Evolutionary conservation across 1,140 invertebrate genomes (phyloP).

Genomic region (Eueides isabella): DNA sequence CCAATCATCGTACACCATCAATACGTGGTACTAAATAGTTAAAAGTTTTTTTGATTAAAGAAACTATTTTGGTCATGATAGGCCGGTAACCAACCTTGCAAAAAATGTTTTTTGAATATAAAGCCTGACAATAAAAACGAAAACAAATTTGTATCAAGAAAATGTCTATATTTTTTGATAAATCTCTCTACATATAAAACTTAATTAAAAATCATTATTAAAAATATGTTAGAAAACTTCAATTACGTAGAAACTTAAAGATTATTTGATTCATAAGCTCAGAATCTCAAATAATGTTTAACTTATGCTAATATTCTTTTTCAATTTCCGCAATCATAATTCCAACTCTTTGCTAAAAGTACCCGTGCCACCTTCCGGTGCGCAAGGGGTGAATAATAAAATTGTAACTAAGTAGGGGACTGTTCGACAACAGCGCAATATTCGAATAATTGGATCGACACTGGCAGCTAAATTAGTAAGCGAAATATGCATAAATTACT

Average conservation of each 20-base stretch:
- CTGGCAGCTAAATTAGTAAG: slow-evolving; percentile 61
- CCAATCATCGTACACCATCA: too few relatives aligned
- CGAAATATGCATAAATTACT: slow-evolving; percentile 70
- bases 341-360: slow-evolving; percentile 23
- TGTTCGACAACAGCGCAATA: slow-evolving; percentile 43
- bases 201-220: too few relatives aligned
- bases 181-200: too few relatives aligned
- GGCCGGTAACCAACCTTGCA: too few relatives aligned
- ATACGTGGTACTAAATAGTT: too few relatives aligned
- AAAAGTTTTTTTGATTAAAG: too few relatives aligned
- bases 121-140: too few relatives aligned
- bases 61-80: too few relatives aligned
- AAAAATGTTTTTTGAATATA: too few relatives aligned
- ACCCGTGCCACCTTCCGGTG: slow-evolving; percentile 14
- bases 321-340: slow-evolving; percentile 29
- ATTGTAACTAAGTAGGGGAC: slow-evolving; percentile 48
- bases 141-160: too few relatives aligned
- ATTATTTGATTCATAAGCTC: slow-evolving; percentile 1
- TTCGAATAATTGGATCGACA: slow-evolving; percentile 64
- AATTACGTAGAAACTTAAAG: neutral
- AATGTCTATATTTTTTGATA: too few relatives aligned
- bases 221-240: neutral
- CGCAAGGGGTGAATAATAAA: slow-evolving; percentile 56
- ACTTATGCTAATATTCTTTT: slow-evolving; percentile 22
- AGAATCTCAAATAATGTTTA: slow-evolving; percentile 12